phyloP scores from a whole-genome alignment of 2,113 vertebrate species.

The Cavia aperea region DNA sequence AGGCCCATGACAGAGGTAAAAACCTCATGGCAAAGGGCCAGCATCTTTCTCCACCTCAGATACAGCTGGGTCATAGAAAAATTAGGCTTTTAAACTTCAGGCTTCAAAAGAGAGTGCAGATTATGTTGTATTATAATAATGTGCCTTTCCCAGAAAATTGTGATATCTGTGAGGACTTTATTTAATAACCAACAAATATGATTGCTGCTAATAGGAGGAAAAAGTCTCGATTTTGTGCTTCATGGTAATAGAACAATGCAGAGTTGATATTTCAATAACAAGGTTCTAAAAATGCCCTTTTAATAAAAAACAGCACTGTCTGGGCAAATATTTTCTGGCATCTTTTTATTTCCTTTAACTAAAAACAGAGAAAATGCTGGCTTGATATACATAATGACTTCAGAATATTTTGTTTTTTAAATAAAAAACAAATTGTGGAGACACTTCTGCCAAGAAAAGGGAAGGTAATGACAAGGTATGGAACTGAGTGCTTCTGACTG shows the following conservation, averaged over 20 bases:
- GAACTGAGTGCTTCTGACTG: neutral
- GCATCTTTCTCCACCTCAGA: constrained; percentile 19
- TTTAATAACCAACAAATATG: constrained; percentile 65
- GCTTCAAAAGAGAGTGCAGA: constrained; percentile 46
- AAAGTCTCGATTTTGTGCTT: constrained; percentile 60
- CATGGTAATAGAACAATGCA: constrained; percentile 54
- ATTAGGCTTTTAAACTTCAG: constrained; percentile 37
- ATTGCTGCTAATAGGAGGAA: constrained; percentile 50
- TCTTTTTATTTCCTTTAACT: constrained; percentile 65
- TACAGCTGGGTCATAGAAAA: constrained; percentile 44
- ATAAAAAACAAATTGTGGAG: constrained; percentile 37
- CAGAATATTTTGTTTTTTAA: constrained; percentile 40
- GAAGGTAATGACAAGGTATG: neutral
- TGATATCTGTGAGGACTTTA: constrained; percentile 62
- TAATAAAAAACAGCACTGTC: constrained; percentile 69
- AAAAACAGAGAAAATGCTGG: constrained; percentile 61
- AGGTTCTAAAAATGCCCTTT: constrained; percentile 43
- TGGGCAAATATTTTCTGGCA: constrained; percentile 64
- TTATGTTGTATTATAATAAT: constrained; percentile 40
- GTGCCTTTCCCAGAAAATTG: constrained; percentile 38
- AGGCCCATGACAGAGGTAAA: constrained; percentile 6
- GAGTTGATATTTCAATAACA: constrained; percentile 46
- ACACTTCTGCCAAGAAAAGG: constrained; percentile 22
- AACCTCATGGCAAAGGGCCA: neutral
- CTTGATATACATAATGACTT: constrained; percentile 40